Evolutionary conservation across 2,797 vertebrate genomes (phyloP).

Genomic region (Melanotaenia pygmaea): DNA sequence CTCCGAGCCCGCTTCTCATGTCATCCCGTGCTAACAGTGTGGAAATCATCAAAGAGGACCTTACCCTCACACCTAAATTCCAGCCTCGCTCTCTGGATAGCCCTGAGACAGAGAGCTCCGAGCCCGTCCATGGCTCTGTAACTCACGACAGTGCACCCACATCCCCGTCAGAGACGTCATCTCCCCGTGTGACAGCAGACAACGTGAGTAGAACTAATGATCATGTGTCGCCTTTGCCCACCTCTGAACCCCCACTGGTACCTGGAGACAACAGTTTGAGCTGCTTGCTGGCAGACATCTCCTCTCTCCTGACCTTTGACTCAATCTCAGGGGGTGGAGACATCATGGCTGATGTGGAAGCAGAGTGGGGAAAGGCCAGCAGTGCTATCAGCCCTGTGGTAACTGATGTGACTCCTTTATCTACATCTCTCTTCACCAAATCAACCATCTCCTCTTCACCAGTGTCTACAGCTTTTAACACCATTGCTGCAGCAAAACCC

Average conservation of each 20-base stretch:
- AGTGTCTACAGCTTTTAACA: slow-evolving; percentile 43
- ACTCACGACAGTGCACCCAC: slow-evolving; percentile 56
- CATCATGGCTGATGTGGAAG: slow-evolving; percentile 94
- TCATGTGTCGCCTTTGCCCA: slow-evolving; percentile 74
- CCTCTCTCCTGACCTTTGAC: slow-evolving; percentile 98
- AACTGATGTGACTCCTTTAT: slow-evolving; percentile 53
- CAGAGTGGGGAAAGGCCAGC: slow-evolving; percentile 88
- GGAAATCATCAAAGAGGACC: slow-evolving; percentile 86
- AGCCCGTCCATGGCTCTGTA: slow-evolving; percentile 37
- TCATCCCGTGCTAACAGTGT: slow-evolving; percentile 85
- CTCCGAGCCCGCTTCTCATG: slow-evolving; percentile 83
- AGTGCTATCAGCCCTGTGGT: slow-evolving; percentile 64
- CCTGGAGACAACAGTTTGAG: slow-evolving; percentile 88
- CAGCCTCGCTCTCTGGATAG: slow-evolving; percentile 72
- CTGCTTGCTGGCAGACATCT: slow-evolving; percentile 96
- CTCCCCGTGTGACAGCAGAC: slow-evolving; percentile 30
- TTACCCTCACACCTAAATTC: slow-evolving; percentile 80
- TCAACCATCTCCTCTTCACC: slow-evolving; percentile 49
- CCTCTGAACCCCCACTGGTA: slow-evolving; percentile 83
- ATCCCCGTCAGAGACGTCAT: slow-evolving; percentile 50
- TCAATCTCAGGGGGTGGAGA: slow-evolving; percentile 94
- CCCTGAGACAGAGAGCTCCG: slow-evolving; percentile 49
- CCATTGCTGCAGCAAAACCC: slow-evolving; percentile 41
- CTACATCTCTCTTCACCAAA: slow-evolving; percentile 57
- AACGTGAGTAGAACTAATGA: slow-evolving; percentile 57